Evolutionary conservation across 2,888 invertebrate genomes (phyloP), one percentile per base, ranked within the genome.

Genomic region (Myopa testacea): DNA sequence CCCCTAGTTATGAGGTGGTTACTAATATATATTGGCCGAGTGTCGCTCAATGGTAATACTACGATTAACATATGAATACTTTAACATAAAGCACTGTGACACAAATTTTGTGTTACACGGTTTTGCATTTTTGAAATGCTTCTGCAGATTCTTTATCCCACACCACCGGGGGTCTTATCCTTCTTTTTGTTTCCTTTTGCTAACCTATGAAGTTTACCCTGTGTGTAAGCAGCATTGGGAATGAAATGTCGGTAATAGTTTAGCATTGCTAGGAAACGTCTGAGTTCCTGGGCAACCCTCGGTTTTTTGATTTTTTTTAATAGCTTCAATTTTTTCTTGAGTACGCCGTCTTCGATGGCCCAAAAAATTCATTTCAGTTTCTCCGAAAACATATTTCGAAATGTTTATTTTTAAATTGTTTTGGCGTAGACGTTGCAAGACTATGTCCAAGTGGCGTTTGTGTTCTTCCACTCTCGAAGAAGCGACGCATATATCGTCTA

Each of bases 371-470:
- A 81, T 55, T 55, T 81, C 73, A 0, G 38, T 16, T 62, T 77
- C 40, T 8, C 75, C 81, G 63, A 81, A 81, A 12, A 63, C 76
- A 55, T 82, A 83, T 70, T 84, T 84, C 14, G 72, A 72, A 8
- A 80, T 60, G 34, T 84, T 85, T 26, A 84, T 82, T 38, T 71
- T 74, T 0, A 86, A 40, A 3, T 82, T 83, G 19, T 81, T 78
- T 40, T 85, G 75, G 3, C 72, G 69, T 7, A 86, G 72, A 19
- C 83, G 76, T 45, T 82, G 71, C 26, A 85, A 80, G 38, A 85
- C 79, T 8, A 38, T 74, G 10, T 63, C 26, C 6, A 83, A 70
- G 50, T 82, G 79, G 3, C 71, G 40, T 5, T 50, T 40, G 68
- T 83, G 81, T 55, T 82, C 79, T 26, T 79, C 79, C 19, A 60